Evolutionary conservation across 2,113 vertebrate genomes (phyloP).

Genomic region (Brachypteracias leptosomus): DNA sequence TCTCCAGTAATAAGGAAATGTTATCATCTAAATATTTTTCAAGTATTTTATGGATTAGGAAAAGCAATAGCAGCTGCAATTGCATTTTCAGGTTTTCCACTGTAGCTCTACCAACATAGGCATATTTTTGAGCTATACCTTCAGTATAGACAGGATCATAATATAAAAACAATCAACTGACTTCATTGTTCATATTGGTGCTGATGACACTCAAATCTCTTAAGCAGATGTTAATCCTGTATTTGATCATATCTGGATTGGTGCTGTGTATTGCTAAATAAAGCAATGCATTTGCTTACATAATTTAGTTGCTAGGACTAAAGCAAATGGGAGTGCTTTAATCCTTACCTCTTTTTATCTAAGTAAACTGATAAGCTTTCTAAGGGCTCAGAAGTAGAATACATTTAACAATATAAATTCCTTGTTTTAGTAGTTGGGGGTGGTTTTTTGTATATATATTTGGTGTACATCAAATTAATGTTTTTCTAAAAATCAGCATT

Average conservation of each 20-base stretch:
- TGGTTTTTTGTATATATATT: background rate
- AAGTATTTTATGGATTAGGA: background rate
- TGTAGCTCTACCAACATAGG: background rate
- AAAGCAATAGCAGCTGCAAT: background rate
- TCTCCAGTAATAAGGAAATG: background rate
- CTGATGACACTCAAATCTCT: background rate
- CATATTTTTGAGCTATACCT: background rate
- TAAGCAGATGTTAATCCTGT: background rate
- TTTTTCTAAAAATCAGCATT: background rate
- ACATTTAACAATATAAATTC: background rate
- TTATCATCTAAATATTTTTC: background rate
- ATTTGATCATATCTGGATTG: background rate
- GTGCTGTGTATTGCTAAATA: background rate
- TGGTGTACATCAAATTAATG: rapidly evolving
- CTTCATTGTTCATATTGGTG: background rate
- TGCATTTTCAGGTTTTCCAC: background rate
- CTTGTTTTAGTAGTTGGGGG: background rate
- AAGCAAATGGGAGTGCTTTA: background rate
- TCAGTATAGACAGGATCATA: background rate
- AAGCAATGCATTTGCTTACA: background rate
- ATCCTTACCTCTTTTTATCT: background rate
- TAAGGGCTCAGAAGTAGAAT: background rate
- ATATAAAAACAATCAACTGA: background rate
- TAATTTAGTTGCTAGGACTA: background rate
- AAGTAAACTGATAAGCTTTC: background rate